A percentile compares a stretch with the other conserved stretches of the same genome.
Conservation (phyloP, 1,140 invertebrate genomes). For the Calephelis virginiensis region DNA sequence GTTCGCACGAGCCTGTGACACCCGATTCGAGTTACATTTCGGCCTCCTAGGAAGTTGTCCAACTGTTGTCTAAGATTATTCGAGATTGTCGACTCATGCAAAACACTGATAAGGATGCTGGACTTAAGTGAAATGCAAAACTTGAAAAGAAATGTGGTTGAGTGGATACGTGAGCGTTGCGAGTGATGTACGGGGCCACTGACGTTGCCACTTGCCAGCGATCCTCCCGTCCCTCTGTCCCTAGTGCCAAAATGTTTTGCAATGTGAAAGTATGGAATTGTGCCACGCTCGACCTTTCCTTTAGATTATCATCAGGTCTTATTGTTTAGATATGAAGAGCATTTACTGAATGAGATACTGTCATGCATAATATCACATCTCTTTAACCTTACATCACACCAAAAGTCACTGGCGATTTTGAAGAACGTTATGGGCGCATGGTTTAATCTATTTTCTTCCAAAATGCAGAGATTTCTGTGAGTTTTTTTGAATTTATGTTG, state of each 20-base stretch:
- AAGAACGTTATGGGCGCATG: constrained; percentile 42
- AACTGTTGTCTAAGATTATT: constrained; percentile 39
- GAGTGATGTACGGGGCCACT: constrained; percentile 69
- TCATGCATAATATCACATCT: constrained; percentile 37
- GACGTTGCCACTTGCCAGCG: constrained; percentile 70
- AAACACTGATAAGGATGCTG: constrained; percentile 32
- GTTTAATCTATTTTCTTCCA: constrained; percentile 29
- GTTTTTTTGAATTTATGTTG: constrained; percentile 42
- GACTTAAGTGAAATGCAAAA: constrained; percentile 37
- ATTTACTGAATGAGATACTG: not conserved
- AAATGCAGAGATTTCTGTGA: constrained; percentile 37
- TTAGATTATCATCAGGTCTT: constrained; percentile 48
- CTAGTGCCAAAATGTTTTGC: constrained; percentile 77
- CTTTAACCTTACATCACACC: constrained; percentile 23
- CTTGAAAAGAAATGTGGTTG: constrained; percentile 50
- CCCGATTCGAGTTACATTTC: constrained; percentile 70
- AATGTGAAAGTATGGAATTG: constrained; percentile 77
- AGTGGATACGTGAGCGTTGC: constrained; percentile 67
- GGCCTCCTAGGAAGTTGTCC: constrained; percentile 57
- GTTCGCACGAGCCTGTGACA: constrained; percentile 72
- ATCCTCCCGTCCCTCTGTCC: constrained; percentile 68
- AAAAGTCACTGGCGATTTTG: constrained; percentile 41
- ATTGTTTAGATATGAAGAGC: constrained; percentile 1
- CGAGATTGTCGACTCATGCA: constrained; percentile 38
- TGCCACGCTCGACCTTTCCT: constrained; percentile 73